A percentile compares a stretch with the other conserved stretches of the same genome.
Evolutionary conservation across 2,113 vertebrate genomes (phyloP).

Genomic region (Cepphus grylle): DNA sequence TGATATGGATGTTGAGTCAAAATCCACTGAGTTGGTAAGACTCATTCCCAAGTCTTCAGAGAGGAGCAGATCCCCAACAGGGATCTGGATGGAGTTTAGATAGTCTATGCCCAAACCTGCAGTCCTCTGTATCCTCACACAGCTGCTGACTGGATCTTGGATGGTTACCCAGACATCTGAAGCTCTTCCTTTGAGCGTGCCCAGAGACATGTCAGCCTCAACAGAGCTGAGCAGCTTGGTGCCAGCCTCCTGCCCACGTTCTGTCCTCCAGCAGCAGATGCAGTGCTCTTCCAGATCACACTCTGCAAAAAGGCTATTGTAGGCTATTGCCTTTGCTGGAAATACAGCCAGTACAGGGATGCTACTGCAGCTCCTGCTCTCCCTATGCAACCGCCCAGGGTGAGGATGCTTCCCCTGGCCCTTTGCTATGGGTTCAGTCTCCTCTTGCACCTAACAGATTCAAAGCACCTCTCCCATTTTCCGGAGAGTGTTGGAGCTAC

Average conservation of each 20-base stretch:
- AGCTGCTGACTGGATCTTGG: background rate
- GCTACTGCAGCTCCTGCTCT: background rate
- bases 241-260: background rate
- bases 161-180: background rate
- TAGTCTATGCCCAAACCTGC: background rate
- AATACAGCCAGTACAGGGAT: background rate
- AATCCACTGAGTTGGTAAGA: background rate
- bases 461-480: background rate
- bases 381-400: background rate
- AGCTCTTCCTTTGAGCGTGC: background rate
- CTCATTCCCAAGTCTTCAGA: background rate
- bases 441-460: background rate
- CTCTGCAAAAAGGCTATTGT: background rate
- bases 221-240: background rate
- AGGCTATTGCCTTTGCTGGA: background rate
- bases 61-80: background rate
- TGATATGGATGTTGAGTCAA: background rate
- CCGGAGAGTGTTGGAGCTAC: background rate
- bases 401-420: background rate
- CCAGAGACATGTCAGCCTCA: background rate
- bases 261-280: background rate
- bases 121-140: background rate
- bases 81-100: background rate
- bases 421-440: background rate
- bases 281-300: background rate